phyloP scores from a whole-genome alignment of 2,888 invertebrate genomes.

The Zygothrica quintamaculata region DNA sequence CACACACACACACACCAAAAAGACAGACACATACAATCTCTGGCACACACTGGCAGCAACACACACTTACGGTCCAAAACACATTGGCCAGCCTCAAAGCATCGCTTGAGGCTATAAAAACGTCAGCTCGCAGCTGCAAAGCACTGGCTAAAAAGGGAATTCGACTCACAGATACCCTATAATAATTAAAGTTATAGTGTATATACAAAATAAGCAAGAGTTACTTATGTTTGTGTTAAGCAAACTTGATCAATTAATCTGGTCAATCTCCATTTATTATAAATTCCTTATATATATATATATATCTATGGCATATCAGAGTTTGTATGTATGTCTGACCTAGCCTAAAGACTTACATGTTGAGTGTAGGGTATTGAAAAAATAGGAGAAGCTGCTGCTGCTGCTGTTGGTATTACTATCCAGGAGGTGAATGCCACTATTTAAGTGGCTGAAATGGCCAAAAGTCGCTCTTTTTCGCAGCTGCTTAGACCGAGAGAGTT shows the following conservation, averaged over 20 bases:
- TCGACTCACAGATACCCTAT: constrained; percentile 13
- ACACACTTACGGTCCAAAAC: background rate
- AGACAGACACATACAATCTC: background rate
- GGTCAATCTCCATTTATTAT: too few relatives aligned
- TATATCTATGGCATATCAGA: background rate
- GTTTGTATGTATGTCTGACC: background rate
- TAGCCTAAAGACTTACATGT: background rate
- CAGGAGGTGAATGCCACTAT: constrained; percentile 73
- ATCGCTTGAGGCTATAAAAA: constrained; percentile 36
- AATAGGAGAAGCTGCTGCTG: constrained; percentile 42
- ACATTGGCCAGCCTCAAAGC: constrained; percentile 21
- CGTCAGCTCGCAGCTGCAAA: constrained; percentile 49
- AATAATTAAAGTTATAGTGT: too few relatives aligned
- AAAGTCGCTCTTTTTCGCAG: constrained; percentile 36
- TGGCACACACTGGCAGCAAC: background rate
- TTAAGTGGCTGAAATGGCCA: constrained; percentile 71
- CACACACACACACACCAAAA: constrained; percentile 11
- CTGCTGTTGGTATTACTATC: constrained; percentile 25
- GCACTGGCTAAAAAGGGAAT: constrained; percentile 12
- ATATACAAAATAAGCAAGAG: too few relatives aligned
- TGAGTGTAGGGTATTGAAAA: constrained; percentile 25
- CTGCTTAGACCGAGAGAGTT: too few relatives aligned
- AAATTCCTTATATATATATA: constrained; percentile 1
- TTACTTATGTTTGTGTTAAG: too few relatives aligned
- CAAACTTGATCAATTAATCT: too few relatives aligned